Evolutionary conservation across 2,113 vertebrate genomes (phyloP), one percentile per base, ranked within the genome.

Genomic region (Rhea americana): DNA sequence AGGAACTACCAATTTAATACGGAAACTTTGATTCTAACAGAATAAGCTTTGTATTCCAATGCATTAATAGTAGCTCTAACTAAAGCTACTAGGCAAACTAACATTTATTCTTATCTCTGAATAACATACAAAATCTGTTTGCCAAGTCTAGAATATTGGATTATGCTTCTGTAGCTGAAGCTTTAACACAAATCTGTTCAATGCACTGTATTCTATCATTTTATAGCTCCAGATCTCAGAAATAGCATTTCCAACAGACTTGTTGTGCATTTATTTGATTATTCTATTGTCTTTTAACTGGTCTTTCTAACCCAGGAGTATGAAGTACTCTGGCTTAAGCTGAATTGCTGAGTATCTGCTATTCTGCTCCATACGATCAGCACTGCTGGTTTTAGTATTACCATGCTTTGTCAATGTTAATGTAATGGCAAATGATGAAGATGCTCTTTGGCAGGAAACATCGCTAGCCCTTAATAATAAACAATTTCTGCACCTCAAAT

Each of bases 401-500:
- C 91, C 77, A 62, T 91, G 83, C 83, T 97, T 97, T 97, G 96
- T 97, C 97, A 93, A 90, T 96, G 95, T 95, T 98, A 98, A 97
- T 96, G 92, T 93, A 97, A 95, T 93, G 80, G 95, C 96, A 97
- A 97, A 93, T 93, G 96, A 97, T 74, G 93, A 98, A 97, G 97
- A 98, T 97, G 96, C 93, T 94, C 96, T 97, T 98, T 96, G 97
- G 87, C 96, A 97, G 95, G 85, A 96, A 97, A 92, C 94, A 94
- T 93, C 94, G 91, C 92, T 97, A 97, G 96, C 93, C 94, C 85
- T 97, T 96, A 97, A 97, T 98, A 98, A 97, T 93, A 96, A 97
- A 98, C 96, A 97, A 96, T 97, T 97, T 97, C 91, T 97, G 82
- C 92, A 95, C 97, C 97, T 98, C 92, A 97, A 95, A 98, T 97